Evolutionary conservation across 2,797 vertebrate genomes (phyloP), one percentile per base, ranked within the genome.

Genomic region (Aulostomus chinensis): DNA sequence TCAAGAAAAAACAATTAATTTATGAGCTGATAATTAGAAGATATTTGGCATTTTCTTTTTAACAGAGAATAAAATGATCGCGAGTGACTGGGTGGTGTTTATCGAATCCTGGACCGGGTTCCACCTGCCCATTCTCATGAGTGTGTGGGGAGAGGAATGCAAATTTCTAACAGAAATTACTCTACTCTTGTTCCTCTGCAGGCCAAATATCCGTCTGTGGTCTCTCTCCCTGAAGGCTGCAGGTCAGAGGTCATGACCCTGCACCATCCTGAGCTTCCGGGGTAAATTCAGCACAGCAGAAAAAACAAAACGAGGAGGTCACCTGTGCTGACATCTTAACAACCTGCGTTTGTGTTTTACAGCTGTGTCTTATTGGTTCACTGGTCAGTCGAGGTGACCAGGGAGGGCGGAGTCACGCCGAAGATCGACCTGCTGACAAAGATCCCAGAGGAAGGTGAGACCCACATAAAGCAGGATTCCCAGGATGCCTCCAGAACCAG

Each of bases 381-480:
- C n/a, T 99, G 97, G 96, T 93, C 68, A 37, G 86, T 96, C 10
- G 58, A 77, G 0, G 79, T 95, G 0, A 83, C 88, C 18, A 80
- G 73, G 26, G 91, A 92, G 18, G 94, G 94, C 12, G 68, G 14
- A 16, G 86, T 93, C 2, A 73, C 26, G 0, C 91, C 94, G 0
- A 77, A 87, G 40, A 68, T 98, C 59, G 87, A 94, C 58, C 90
- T 99, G 49, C 84, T 98, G 69, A 73, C 91, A 17, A 94, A 94
- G 86, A 81, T 94, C 55, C 92, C 94, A 0, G 63, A 87, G 38
- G 76, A 16, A 92, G 96, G 97, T 96, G 86, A 83, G 77, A 20
- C 5, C 30, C 7, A 28, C 24, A 25, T 25, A 25, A 25, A 25
- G n/a, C n/a, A n/a, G n/a, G n/a, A n/a, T n/a, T n/a, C n/a, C n/a